Conservation (phyloP, 1,140 invertebrate genomes). For the Arctopsyche grandis region DNA sequence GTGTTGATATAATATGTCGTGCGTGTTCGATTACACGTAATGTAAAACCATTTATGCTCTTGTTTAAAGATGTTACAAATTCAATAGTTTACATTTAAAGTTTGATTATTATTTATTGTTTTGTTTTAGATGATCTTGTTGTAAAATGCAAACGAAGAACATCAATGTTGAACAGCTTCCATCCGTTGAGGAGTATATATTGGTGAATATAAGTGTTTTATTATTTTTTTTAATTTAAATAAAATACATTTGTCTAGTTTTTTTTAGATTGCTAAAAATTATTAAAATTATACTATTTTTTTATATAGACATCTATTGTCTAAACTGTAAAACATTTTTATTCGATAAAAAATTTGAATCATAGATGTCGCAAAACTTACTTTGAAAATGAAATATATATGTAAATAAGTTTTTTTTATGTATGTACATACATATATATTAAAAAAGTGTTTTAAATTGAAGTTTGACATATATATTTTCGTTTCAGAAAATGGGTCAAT, state of each 20-base stretch:
- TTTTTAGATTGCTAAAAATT: too few species aligned
- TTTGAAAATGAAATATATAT: background rate
- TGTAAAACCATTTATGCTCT: background rate
- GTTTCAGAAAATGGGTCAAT: conserved; percentile 50
- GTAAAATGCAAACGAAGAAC: conserved; percentile 53
- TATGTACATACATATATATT: background rate
- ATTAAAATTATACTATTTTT: background rate
- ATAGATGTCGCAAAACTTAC: too few species aligned
- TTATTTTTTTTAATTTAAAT: conserved; percentile 16
- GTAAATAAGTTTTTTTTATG: background rate
- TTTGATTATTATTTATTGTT: background rate
- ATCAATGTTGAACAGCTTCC: conserved; percentile 46
- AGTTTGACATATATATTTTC: background rate
- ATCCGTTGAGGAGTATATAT: conserved; percentile 43
- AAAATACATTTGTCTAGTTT: too few species aligned
- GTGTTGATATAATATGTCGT: background rate
- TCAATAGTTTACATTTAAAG: too few species aligned
- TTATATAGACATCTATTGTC: too few species aligned
- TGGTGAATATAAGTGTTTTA: conserved; percentile 22
- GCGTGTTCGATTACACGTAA: background rate
- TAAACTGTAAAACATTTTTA: too few species aligned
- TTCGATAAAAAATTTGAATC: too few species aligned
- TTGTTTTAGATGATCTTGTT: conserved; percentile 42
- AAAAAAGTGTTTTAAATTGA: too few species aligned
- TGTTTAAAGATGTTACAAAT: too few species aligned